Conservation (phyloP, 1,140 invertebrate species). For the Agraylea sexmaculata region DNA sequence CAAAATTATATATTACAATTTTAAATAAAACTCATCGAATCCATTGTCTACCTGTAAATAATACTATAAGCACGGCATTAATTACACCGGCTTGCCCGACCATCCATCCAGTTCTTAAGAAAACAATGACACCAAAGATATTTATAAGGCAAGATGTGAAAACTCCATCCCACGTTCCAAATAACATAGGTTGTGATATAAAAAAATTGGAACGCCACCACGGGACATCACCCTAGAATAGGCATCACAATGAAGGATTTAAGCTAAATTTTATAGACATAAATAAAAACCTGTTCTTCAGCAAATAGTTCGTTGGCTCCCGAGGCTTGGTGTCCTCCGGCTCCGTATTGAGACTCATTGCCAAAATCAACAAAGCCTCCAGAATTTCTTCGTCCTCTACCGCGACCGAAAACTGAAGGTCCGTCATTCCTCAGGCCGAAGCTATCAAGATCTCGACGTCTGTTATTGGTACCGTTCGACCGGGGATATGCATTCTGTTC, state of each 20-base stretch:
- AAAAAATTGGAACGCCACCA: slow-evolving; percentile 93
- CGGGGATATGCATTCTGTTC: slow-evolving; percentile 1
- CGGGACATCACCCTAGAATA: slow-evolving; percentile 56
- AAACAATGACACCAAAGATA: slow-evolving; percentile 94
- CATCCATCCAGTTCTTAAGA: slow-evolving; percentile 92
- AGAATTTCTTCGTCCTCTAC: slow-evolving; percentile 37
- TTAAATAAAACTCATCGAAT: slow-evolving; percentile 1
- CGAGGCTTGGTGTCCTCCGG: slow-evolving; percentile 68
- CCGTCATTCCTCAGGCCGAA: slow-evolving; percentile 29
- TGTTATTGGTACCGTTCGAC: slow-evolving; percentile 6
- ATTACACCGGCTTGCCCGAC: slow-evolving; percentile 88
- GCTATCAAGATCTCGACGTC: slow-evolving; percentile 18
- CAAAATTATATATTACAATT: background rate
- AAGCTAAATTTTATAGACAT: background rate
- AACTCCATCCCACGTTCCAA: slow-evolving; percentile 96
- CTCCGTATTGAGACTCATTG: slow-evolving; percentile 59
- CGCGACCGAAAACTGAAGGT: slow-evolving; percentile 25
- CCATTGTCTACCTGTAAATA: slow-evolving; percentile 64
- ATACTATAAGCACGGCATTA: slow-evolving; percentile 75
- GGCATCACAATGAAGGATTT: background rate
- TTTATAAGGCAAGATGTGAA: slow-evolving; percentile 91
- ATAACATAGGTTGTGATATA: slow-evolving; percentile 84
- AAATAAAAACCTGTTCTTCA: slow-evolving; percentile 60
- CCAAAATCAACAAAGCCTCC: slow-evolving; percentile 58
- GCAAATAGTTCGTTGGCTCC: slow-evolving; percentile 79